These are phyloP conservation scores for Malurus cyaneus DNA, from an alignment of 2,113 vertebrate genomes.

Conservation along the genomic window DNA sequence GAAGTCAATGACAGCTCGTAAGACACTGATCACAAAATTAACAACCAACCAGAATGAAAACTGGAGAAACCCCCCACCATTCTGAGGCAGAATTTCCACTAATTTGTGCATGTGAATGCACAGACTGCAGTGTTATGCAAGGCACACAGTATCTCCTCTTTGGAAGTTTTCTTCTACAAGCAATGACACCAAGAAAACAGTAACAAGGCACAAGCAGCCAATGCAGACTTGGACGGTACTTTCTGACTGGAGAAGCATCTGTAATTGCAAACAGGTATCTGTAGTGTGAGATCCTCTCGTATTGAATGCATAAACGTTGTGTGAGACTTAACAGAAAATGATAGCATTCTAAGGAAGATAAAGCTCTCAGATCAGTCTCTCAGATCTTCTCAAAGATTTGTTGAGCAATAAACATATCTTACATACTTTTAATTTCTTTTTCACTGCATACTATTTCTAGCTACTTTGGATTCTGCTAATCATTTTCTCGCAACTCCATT, in stretches of 20 bases:
- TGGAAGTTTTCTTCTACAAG: background rate
- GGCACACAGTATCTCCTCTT: background rate
- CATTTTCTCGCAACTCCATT: constrained; percentile 15
- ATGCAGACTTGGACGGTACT: background rate
- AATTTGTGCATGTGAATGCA: background rate
- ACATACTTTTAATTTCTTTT: constrained; percentile 29
- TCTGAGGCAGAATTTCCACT: background rate
- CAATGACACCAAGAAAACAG: background rate
- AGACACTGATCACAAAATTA: background rate
- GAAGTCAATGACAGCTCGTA: background rate
- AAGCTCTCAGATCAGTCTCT: background rate
- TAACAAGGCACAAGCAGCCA: background rate
- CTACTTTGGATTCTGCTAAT: constrained; percentile 19
- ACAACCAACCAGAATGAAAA: background rate
- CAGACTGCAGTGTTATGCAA: background rate
- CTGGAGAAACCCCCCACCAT: background rate
- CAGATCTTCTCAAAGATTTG: constrained; percentile 18
- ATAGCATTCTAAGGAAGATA: background rate
- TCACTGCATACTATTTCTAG: background rate
- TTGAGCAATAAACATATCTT: constrained; percentile 9
- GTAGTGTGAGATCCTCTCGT: background rate
- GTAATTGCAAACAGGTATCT: constrained; percentile 7
- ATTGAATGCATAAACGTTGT: background rate
- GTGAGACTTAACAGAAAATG: background rate
- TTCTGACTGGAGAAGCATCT: background rate